A percentile compares a stretch with the other conserved stretches of the same genome.
phyloP scores from a whole-genome alignment of 2,797 vertebrate genomes.

The Sebastes itinus region DNA sequence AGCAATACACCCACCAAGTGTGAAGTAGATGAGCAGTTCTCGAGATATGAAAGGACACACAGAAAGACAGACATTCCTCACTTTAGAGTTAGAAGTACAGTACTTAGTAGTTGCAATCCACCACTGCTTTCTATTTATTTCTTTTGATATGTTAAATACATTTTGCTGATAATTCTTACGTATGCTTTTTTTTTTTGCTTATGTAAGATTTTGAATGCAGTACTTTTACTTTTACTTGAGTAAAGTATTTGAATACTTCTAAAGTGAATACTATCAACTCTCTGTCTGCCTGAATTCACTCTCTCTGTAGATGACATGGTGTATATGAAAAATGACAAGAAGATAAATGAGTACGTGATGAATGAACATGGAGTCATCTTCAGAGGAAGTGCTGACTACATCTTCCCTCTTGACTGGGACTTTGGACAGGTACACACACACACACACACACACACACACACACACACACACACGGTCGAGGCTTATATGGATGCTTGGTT shows the following conservation, averaged over 20 bases:
- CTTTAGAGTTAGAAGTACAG: no score
- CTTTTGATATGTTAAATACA: no score
- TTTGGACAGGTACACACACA: constrained; percentile 86
- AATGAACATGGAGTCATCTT: constrained; percentile 86
- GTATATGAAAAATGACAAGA: constrained; percentile 76
- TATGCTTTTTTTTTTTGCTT: no score
- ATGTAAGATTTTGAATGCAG: no score
- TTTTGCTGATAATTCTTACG: no score
- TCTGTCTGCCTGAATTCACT: background rate
- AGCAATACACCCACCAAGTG: no score
- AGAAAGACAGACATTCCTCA: no score
- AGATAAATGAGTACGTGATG: constrained; percentile 86
- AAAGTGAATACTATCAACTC: background rate
- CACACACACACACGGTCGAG: no score
- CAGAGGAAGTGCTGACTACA: constrained; percentile 74
- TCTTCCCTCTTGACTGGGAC: constrained; percentile 82
- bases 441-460: background rate
- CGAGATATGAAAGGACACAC: no score
- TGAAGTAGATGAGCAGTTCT: no score
- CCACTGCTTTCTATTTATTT: background rate
- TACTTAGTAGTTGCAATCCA: background rate
- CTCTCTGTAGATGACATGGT: constrained; percentile 83
- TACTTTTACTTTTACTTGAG: background rate
- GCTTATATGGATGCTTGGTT: no score
- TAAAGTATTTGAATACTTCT: background rate